Percentiles rank a stretch among this genome's conserved stretches.
Evolutionary conservation across 2,113 vertebrate species (phyloP).

Genomic region (Dicrurus megarhynchus): DNA sequence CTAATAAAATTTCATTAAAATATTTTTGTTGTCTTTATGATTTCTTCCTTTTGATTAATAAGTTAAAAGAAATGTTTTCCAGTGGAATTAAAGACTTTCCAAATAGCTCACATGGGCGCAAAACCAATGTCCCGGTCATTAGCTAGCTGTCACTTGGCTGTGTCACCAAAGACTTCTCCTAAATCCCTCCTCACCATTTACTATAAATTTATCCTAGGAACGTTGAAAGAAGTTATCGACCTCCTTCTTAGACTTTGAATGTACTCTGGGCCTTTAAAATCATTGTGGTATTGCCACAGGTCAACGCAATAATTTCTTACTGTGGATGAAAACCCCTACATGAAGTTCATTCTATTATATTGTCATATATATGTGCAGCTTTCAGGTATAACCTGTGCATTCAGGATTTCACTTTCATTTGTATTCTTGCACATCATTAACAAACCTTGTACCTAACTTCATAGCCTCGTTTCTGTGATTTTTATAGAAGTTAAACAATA

Average conservation of each 20-base stretch:
- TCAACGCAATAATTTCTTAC: background rate
- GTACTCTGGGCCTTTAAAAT: background rate
- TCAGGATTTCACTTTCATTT: constrained; percentile 3
- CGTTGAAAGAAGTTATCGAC: background rate
- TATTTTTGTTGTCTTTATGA: background rate
- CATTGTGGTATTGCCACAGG: background rate
- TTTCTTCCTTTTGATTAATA: background rate
- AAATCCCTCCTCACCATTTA: background rate
- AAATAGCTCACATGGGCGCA: background rate
- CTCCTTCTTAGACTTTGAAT: background rate
- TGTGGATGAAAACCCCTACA: background rate
- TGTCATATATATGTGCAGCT: background rate
- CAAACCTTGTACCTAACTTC: background rate
- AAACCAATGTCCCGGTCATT: background rate
- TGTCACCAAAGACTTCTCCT: background rate
- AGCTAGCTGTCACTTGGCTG: background rate
- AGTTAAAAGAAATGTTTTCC: background rate
- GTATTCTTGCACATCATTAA: background rate
- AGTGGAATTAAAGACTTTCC: background rate
- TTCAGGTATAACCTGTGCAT: background rate
- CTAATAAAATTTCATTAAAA: background rate
- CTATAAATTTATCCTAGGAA: background rate
- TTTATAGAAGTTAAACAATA: background rate
- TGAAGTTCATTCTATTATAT: background rate
- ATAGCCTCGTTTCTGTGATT: background rate